Evolutionary conservation across 2,888 invertebrate species (phyloP).

Genomic region (Diarsia mendica): DNA sequence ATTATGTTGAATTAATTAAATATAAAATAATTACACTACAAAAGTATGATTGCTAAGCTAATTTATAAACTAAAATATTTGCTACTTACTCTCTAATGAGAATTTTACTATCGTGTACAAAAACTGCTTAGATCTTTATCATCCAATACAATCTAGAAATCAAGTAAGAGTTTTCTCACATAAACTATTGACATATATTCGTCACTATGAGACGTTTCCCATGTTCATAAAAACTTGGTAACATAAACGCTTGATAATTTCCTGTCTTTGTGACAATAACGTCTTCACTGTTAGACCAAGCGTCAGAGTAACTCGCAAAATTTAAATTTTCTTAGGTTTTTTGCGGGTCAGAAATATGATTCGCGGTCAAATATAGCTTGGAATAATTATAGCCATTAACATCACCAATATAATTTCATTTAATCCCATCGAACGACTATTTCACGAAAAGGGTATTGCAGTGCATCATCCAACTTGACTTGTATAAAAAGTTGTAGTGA

Average conservation of each 20-base stretch:
- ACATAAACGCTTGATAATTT: slow-evolving; percentile 20
- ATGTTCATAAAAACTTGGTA: slow-evolving; percentile 14
- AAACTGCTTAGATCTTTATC: background rate
- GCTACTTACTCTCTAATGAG: background rate
- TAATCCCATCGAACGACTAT: too few relatives aligned
- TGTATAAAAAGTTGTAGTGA: too few relatives aligned
- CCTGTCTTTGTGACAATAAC: slow-evolving; percentile 19
- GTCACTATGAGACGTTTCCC: slow-evolving; percentile 17
- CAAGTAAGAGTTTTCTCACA: slow-evolving; percentile 37
- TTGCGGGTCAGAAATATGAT: too few relatives aligned
- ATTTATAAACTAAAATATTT: background rate
- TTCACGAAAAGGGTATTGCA: too few relatives aligned
- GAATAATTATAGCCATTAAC: too few relatives aligned
- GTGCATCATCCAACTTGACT: too few relatives aligned
- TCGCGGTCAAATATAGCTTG: too few relatives aligned
- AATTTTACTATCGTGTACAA: background rate
- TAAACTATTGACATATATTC: slow-evolving; percentile 29
- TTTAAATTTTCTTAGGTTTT: too few relatives aligned
- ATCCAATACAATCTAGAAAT: slow-evolving; percentile 8
- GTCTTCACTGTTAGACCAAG: too few relatives aligned
- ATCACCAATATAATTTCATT: too few relatives aligned
- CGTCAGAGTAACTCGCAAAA: too few relatives aligned
- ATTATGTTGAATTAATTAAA: background rate
- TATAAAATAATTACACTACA: background rate
- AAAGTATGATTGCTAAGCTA: background rate